A percentile compares a stretch with the other conserved stretches of the same genome.
Conservation (phyloP, 1,140 invertebrate species). For the Lysiphlebus fabarum region DNA sequence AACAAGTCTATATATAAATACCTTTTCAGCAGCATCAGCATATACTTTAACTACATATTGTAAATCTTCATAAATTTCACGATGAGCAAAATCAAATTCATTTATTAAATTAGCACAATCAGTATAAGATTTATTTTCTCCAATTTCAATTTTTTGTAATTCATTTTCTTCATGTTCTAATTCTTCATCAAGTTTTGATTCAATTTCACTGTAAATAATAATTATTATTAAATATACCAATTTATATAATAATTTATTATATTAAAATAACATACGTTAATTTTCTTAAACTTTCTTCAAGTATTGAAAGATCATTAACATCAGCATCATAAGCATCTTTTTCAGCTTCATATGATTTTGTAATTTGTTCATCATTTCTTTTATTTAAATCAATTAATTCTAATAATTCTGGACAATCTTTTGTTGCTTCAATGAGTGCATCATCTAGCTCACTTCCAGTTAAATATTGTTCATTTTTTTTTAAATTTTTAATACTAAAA, state of each 20-base stretch:
- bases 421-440: slow-evolving; percentile 35
- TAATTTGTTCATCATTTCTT: slow-evolving; percentile 22
- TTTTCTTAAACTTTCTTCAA: slow-evolving; percentile 38
- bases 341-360: slow-evolving; percentile 30
- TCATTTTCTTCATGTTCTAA: slow-evolving; percentile 37
- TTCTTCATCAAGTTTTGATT: slow-evolving; percentile 40
- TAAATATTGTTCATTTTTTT: slow-evolving; percentile 36
- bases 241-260: too few relatives aligned
- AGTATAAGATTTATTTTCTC: slow-evolving; percentile 35
- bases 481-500: slow-evolving; percentile 36
- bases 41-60: slow-evolving; percentile 39
- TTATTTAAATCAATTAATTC: slow-evolving; percentile 31
- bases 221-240: too few relatives aligned
- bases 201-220: slow-evolving; percentile 36
- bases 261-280: slow-evolving; percentile 46
- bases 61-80: slow-evolving; percentile 36
- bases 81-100: slow-evolving; percentile 37
- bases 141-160: slow-evolving; percentile 37
- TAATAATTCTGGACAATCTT: slow-evolving; percentile 41
- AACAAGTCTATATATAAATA: slow-evolving; percentile 25
- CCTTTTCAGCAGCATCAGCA: slow-evolving; percentile 38
- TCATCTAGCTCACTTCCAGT: slow-evolving; percentile 38
- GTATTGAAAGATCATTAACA: slow-evolving; percentile 36
- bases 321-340: slow-evolving; percentile 40
- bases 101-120: slow-evolving; percentile 37